Evolutionary conservation across 2,113 vertebrate species (phyloP).

Genomic region (Azemiops feae): DNA sequence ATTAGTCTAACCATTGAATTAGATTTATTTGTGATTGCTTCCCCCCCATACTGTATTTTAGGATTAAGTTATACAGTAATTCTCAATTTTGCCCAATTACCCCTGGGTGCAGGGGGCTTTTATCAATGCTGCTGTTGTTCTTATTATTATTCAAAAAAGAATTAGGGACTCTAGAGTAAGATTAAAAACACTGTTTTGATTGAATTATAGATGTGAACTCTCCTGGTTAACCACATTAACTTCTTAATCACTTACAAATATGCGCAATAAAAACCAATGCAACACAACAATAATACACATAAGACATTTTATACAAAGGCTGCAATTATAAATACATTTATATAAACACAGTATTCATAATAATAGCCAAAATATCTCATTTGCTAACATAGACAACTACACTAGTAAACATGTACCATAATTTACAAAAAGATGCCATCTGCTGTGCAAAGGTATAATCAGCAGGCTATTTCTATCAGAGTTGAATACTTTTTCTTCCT

Average conservation of each 20-base stretch:
- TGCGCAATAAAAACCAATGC: constrained; percentile 16
- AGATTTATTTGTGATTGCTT: neutral
- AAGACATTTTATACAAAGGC: constrained; percentile 23
- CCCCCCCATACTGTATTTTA: neutral
- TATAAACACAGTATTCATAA: constrained; percentile 37
- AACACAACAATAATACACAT: constrained; percentile 31
- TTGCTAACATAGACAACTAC: constrained; percentile 36
- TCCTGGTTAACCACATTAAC: neutral
- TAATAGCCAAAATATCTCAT: constrained; percentile 46
- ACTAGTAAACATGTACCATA: constrained; percentile 58
- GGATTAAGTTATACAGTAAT: neutral
- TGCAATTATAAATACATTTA: constrained; percentile 34
- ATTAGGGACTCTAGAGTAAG: neutral
- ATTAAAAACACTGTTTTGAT: constrained; percentile 1
- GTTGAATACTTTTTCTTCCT: constrained; percentile 46
- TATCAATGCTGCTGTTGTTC: neutral
- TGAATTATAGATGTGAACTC: constrained; percentile 11
- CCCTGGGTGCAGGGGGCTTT: neutral
- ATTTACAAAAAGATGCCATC: constrained; percentile 76
- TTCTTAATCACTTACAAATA: neutral
- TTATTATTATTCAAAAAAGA: neutral
- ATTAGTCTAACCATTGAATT: neutral
- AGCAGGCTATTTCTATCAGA: constrained; percentile 63
- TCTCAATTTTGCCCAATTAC: neutral
- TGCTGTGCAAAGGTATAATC: constrained; percentile 71